Evolutionary conservation across 2,113 vertebrate genomes (phyloP).

Genomic region (Xenus cinereus): DNA sequence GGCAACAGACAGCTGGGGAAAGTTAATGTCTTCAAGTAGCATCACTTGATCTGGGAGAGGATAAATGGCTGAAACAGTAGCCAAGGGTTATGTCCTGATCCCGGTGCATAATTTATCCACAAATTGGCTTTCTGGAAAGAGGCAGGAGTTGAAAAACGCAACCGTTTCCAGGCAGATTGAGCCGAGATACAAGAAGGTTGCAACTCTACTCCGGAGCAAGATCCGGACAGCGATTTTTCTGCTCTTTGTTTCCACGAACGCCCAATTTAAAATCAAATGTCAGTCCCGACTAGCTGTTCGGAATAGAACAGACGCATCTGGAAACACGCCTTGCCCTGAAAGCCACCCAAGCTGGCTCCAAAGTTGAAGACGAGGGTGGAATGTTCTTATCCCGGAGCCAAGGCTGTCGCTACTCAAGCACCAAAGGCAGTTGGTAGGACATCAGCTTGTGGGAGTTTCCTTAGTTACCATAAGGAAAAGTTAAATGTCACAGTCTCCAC

Average conservation of each 20-base stretch:
- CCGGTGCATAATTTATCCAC: not conserved
- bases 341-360: conserved; percentile 45
- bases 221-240: not conserved
- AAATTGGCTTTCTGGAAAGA: conserved; percentile 5
- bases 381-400: conserved; percentile 36
- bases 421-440: conserved; percentile 67
- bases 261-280: not conserved
- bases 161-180: not conserved
- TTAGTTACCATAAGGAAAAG: conserved; percentile 53
- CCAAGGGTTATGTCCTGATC: conserved; percentile 34
- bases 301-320: conserved; percentile 38
- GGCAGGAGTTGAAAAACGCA: not conserved
- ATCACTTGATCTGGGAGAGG: conserved; percentile 39
- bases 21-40: conserved; percentile 36
- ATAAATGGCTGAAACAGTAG: conserved; percentile 42
- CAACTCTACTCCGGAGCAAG: not conserved
- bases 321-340: conserved; percentile 33
- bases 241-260: not conserved
- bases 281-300: not conserved
- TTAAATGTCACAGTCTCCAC: conserved; percentile 47
- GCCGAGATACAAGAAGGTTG: not conserved
- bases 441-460: conserved; percentile 59
- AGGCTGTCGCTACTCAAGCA: not conserved
- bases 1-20: not conserved
- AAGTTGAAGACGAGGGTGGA: conserved; percentile 41